These are phyloP conservation scores for Eupeodes corollae DNA, from an alignment of 1,140 invertebrate genomes.

Conservation along the genomic window DNA sequence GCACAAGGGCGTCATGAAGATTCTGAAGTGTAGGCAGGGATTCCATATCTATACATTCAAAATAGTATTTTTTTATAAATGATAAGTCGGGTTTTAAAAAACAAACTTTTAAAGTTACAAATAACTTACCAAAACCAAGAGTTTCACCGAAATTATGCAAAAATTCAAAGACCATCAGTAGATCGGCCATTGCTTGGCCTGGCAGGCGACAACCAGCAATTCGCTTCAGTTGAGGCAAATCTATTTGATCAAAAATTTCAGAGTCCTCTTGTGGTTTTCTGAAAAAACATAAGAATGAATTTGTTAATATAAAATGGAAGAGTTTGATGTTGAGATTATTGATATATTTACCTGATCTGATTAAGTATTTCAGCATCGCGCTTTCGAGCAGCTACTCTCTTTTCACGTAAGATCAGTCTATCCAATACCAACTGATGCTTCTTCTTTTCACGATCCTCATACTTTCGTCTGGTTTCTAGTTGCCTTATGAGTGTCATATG, in stretches of 20 bases:
- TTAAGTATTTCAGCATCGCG: conserved; percentile 75
- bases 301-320: neutral
- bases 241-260: conserved; percentile 59
- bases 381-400: conserved; percentile 67
- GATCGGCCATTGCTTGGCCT: conserved; percentile 80
- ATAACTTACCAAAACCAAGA: conserved; percentile 69
- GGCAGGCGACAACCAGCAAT: conserved; percentile 71
- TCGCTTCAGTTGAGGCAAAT: conserved; percentile 62
- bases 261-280: conserved; percentile 80
- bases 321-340: conserved; percentile 3
- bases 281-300: neutral
- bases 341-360: conserved; percentile 45
- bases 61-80: too few relatives aligned
- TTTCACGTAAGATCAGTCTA: conserved; percentile 45
- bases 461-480: conserved; percentile 69
- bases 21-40: conserved; percentile 74
- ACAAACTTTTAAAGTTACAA: neutral
- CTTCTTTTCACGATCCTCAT: conserved; percentile 79
- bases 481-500: conserved; percentile 81
- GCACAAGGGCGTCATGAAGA: conserved; percentile 73
- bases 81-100: neutral
- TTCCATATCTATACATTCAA: conserved; percentile 59
- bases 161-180: conserved; percentile 91
- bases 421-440: conserved; percentile 51
- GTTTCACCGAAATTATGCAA: conserved; percentile 90